Evolutionary conservation across 2,797 vertebrate species (phyloP).

Genomic region (Urocyon cinereoargenteus): DNA sequence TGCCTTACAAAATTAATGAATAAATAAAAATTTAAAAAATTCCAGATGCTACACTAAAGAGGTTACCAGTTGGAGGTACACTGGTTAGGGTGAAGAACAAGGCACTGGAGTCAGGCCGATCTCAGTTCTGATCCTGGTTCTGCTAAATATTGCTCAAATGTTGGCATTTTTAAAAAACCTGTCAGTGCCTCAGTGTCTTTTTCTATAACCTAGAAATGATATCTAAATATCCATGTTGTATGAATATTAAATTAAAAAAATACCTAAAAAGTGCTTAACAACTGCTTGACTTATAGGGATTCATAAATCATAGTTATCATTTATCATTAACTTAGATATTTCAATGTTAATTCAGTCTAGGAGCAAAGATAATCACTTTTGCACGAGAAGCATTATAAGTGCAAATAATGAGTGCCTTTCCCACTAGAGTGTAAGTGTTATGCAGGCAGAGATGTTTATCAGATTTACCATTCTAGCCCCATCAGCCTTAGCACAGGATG

Average conservation of each 20-base stretch:
- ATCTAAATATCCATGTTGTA: background rate
- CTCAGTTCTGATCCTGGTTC: background rate
- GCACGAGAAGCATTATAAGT: background rate
- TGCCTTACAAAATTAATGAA: background rate
- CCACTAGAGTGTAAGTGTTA: background rate
- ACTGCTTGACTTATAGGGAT: background rate
- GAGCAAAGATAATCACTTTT: background rate
- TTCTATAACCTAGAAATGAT: background rate
- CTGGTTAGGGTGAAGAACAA: background rate
- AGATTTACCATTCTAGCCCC: background rate
- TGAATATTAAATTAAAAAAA: background rate
- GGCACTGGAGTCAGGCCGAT: background rate
- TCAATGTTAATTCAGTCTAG: slow-evolving; percentile 8
- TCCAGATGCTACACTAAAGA: background rate
- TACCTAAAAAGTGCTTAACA: background rate
- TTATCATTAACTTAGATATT: background rate
- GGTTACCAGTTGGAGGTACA: background rate
- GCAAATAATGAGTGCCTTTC: background rate
- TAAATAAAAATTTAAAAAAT: background rate
- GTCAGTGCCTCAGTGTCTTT: background rate
- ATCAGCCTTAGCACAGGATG: too few relatives aligned
- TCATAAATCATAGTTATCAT: background rate
- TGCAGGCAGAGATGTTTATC: background rate
- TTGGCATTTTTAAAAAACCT: background rate
- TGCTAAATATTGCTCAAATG: background rate